Conservation (phyloP, 1,140 invertebrate genomes). For the Drosophila albomicans region DNA sequence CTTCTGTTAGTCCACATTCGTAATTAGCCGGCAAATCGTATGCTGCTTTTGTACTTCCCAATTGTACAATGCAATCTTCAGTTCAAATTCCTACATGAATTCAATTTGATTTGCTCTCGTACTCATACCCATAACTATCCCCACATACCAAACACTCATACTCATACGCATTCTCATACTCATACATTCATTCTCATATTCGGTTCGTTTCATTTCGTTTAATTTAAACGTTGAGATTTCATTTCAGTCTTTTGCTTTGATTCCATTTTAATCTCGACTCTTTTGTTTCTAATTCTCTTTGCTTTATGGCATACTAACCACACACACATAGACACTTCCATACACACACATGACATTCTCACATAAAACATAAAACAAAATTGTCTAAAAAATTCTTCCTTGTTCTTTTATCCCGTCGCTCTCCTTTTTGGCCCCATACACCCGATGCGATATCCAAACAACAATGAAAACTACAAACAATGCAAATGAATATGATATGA, state of each 20-base stretch:
- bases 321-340: constrained; percentile 7
- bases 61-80: constrained; percentile 48
- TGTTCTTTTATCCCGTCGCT: constrained; percentile 16
- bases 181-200: constrained; percentile 24
- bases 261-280: constrained; percentile 61
- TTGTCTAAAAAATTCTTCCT: constrained; percentile 47
- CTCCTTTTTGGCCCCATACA: constrained; percentile 12
- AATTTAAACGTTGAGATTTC: constrained; percentile 38
- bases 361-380: constrained; percentile 36
- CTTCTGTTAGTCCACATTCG: constrained; percentile 33
- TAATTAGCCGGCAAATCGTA: constrained; percentile 43
- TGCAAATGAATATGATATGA: constrained; percentile 63
- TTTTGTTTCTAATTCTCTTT: constrained; percentile 54
- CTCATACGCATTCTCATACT: neutral
- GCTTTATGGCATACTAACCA: constrained; percentile 43
- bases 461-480: constrained; percentile 69
- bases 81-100: constrained; percentile 22
- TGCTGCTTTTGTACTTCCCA: constrained; percentile 48
- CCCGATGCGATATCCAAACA: constrained; percentile 38
- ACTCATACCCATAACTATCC: neutral
- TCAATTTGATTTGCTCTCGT: constrained; percentile 38
- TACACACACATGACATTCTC: constrained; percentile 23
- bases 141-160: constrained; percentile 7
- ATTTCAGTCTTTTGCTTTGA: constrained; percentile 38
- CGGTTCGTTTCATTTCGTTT: constrained; percentile 58